A percentile compares a stretch with the other conserved stretches of the same genome.
phyloP scores from a whole-genome alignment of 2,113 vertebrate genomes.

The Okapia johnstoni region DNA sequence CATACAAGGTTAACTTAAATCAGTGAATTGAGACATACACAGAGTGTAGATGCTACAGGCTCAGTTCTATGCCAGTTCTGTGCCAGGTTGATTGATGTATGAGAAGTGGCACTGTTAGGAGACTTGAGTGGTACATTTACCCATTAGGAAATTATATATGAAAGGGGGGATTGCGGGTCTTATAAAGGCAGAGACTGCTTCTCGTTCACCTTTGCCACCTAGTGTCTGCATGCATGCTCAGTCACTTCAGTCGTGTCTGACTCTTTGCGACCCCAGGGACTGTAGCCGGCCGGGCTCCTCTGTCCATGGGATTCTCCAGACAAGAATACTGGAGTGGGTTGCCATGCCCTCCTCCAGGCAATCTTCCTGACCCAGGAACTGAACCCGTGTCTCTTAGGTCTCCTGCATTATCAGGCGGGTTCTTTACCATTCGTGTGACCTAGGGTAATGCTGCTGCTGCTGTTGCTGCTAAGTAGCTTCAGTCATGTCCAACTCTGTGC shows the following conservation, averaged over 20 bases:
- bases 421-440: fast-evolving
- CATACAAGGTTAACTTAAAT: background rate
- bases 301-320: background rate
- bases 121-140: background rate
- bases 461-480: background rate
- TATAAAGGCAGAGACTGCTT: background rate
- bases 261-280: background rate
- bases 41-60: background rate
- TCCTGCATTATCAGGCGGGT: background rate
- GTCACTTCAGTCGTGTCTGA: fast-evolving
- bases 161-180: background rate
- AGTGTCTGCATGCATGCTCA: background rate
- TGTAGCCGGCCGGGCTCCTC: background rate
- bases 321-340: background rate
- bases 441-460: background rate
- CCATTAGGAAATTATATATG: background rate
- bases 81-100: background rate
- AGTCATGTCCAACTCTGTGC: background rate
- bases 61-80: constrained; percentile 9
- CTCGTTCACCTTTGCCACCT: background rate
- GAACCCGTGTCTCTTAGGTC: background rate
- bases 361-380: background rate
- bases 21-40: background rate
- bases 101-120: background rate
- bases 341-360: background rate